These are phyloP conservation scores for Haemorhous mexicanus DNA, from an alignment of 2,113 vertebrate genomes.

Conservation along the genomic window DNA sequence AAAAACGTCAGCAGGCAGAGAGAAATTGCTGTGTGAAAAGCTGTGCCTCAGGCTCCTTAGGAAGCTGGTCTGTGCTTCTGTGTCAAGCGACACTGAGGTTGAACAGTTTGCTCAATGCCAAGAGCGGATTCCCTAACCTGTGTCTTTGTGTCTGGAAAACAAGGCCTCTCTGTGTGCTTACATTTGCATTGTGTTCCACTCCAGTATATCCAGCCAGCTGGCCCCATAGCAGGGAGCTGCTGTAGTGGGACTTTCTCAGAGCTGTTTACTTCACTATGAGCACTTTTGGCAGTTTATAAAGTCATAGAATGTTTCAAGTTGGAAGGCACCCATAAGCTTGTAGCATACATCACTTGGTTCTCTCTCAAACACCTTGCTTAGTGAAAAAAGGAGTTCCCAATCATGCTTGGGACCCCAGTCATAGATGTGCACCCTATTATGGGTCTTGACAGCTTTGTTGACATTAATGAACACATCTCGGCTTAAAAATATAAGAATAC, in stretches of 20 bases:
- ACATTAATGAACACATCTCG: background rate
- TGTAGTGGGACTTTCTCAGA: background rate
- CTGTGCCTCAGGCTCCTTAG: background rate
- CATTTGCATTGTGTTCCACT: background rate
- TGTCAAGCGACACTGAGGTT: fast-evolving
- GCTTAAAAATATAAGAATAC: background rate
- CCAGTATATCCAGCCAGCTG: background rate
- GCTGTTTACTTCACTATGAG: background rate
- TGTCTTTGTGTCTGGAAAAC: background rate
- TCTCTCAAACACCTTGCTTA: background rate
- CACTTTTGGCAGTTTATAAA: background rate
- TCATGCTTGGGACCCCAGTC: background rate
- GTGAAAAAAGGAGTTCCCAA: background rate
- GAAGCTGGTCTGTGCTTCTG: background rate
- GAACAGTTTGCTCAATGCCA: background rate
- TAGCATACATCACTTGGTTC: background rate
- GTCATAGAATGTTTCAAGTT: background rate
- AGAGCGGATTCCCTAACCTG: background rate
- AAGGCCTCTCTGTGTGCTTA: background rate
- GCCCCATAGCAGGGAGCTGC: background rate
- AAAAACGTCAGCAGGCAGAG: background rate
- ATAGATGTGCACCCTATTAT: background rate
- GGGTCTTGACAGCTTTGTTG: background rate
- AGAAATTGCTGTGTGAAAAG: background rate
- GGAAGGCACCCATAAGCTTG: background rate